A percentile compares a stretch with the other conserved stretches of the same genome.
Evolutionary conservation across 2,888 invertebrate genomes (phyloP).

Genomic region (Nudaria mundana): DNA sequence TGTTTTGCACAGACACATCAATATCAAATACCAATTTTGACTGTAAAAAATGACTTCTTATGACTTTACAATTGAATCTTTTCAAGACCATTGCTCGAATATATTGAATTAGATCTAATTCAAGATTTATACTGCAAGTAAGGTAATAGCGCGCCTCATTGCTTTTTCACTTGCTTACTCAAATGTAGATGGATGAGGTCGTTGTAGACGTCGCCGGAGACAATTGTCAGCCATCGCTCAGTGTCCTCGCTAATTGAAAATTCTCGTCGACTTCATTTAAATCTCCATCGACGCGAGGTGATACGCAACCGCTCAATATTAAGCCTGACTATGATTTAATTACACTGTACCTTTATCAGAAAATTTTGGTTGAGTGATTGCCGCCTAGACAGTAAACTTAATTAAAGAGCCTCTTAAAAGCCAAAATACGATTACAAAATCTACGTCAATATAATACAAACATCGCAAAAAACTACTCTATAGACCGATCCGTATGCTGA

Average conservation of each 20-base stretch:
- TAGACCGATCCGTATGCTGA: constrained; percentile 32
- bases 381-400: no score
- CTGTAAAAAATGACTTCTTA: no score
- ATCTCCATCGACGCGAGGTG: constrained; percentile 66
- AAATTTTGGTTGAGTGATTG: constrained; percentile 24
- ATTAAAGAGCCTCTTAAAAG: no score
- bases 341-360: constrained; percentile 47
- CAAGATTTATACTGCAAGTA: constrained; percentile 63
- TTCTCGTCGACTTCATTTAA: constrained; percentile 75
- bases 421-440: no score
- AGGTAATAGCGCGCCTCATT: constrained; percentile 76
- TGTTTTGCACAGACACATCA: no score
- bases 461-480: constrained; percentile 3
- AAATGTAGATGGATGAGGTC: constrained; percentile 76
- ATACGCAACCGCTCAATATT: constrained; percentile 56
- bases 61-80: no score
- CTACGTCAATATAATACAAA: no score
- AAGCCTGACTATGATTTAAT: constrained; percentile 44
- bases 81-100: no score
- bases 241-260: constrained; percentile 77
- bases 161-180: constrained; percentile 77
- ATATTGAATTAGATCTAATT: no score
- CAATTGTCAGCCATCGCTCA: constrained; percentile 77
- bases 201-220: constrained; percentile 62
- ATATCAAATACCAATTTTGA: no score